These are phyloP conservation scores for Heteronetta atricapilla DNA, from an alignment of 2,113 vertebrate genomes.

Conservation along the genomic window DNA sequence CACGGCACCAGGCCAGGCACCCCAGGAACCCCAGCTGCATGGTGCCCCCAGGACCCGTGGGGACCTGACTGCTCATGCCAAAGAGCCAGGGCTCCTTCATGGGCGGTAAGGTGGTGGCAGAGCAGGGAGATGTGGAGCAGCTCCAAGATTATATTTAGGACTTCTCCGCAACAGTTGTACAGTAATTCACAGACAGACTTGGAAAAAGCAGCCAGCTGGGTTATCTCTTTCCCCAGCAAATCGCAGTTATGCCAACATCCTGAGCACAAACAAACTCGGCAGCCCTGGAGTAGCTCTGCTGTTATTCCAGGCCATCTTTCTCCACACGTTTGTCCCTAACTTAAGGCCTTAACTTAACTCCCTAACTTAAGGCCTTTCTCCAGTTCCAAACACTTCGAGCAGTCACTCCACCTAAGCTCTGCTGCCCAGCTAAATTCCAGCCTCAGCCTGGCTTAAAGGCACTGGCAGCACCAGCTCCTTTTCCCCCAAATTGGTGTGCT, in stretches of 20 bases:
- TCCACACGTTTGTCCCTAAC: not conserved
- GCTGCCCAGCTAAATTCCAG: not conserved
- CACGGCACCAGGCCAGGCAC: not conserved
- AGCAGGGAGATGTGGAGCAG: not conserved
- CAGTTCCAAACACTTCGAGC: not conserved
- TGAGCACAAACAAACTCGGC: fast-evolving
- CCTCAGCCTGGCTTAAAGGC: not conserved
- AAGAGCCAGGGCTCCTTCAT: fast-evolving
- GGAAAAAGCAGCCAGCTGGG: not conserved
- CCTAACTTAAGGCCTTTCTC: not conserved
- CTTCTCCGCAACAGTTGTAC: slow-evolving; percentile 17
- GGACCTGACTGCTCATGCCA: not conserved
- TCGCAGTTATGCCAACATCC: not conserved
- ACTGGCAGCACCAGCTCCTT: not conserved
- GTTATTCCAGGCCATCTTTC: not conserved
- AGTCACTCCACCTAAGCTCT: not conserved
- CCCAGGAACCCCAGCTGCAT: not conserved
- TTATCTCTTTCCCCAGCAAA: not conserved
- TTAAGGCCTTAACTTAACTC: not conserved
- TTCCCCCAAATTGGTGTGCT: not conserved
- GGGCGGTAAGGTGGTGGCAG: not conserved
- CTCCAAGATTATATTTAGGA: slow-evolving; percentile 2
- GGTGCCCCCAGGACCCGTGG: fast-evolving
- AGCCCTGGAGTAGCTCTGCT: not conserved
- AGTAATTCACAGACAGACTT: not conserved